Conservation (phyloP, 2,797 vertebrate genomes). For the Hippopotamyrus pictus region DNA sequence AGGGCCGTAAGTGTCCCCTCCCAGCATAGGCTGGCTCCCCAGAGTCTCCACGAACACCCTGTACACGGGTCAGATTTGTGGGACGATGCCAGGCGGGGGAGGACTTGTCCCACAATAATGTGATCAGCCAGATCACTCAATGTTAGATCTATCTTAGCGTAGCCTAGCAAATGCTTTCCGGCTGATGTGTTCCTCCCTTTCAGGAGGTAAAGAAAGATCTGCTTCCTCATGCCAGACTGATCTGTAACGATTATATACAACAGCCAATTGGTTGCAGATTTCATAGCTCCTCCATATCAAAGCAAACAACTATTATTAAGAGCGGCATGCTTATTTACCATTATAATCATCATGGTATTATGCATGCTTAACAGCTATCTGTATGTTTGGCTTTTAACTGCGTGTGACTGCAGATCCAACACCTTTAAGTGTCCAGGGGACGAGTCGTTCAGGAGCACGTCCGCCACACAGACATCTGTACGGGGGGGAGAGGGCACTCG, state of each 20-base stretch:
- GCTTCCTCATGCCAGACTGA: not conserved
- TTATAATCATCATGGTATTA: not conserved
- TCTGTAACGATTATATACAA: not conserved
- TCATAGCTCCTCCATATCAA: not conserved
- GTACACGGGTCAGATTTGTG: not conserved
- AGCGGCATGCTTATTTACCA: not conserved
- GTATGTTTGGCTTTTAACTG: not conserved
- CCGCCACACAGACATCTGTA: not conserved
- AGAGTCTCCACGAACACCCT: not conserved
- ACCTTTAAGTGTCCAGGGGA: not conserved
- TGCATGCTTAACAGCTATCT: not conserved
- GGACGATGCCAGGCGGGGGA: not conserved
- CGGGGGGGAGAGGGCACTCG: not conserved
- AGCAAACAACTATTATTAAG: not conserved
- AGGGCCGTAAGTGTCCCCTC: not conserved
- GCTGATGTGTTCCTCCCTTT: not conserved
- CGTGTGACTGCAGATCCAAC: not conserved
- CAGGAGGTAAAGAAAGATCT: not conserved
- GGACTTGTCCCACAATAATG: not conserved
- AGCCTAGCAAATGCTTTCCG: not conserved
- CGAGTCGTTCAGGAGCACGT: not conserved
- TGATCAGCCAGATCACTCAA: not conserved
- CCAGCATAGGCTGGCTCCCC: conserved; percentile 12
- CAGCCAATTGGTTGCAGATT: not conserved
- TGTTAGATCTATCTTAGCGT: not conserved